These are phyloP conservation scores for Cyaniris semiargus DNA, from an alignment of 2,888 invertebrate species.

Conservation along the genomic window DNA sequence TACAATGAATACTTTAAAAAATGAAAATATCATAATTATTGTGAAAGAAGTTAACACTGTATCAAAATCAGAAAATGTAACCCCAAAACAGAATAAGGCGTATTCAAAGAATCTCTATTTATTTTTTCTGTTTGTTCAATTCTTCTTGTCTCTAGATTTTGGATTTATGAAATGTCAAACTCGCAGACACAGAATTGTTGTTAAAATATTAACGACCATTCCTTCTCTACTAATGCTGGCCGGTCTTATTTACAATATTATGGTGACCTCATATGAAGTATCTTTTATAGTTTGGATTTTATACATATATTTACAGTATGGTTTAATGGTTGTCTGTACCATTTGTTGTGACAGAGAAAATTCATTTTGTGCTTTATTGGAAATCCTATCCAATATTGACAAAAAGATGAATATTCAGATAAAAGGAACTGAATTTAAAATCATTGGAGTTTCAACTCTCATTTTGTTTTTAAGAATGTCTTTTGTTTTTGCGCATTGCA, in stretches of 20 bases:
- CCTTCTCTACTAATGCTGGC: neutral
- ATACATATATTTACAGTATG: neutral
- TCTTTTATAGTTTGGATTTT: neutral
- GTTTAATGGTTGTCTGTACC: neutral
- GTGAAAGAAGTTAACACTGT: neutral
- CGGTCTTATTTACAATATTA: neutral
- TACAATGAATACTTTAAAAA: neutral
- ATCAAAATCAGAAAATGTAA: neutral
- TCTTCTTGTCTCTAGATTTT: neutral
- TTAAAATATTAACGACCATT: neutral
- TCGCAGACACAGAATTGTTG: neutral
- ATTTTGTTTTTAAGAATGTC: neutral
- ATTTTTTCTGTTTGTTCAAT: neutral
- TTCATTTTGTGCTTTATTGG: conserved; percentile 6
- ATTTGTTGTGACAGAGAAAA: neutral
- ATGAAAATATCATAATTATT: neutral
- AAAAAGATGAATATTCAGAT: neutral
- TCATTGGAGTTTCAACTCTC: neutral
- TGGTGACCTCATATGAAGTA: neutral
- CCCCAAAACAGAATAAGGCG: neutral
- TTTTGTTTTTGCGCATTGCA: neutral
- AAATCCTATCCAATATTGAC: conserved; percentile 1
- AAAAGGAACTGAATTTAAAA: neutral
- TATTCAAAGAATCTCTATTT: neutral
- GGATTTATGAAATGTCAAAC: neutral